Base-by-base conservation (phyloP, 2,888 invertebrate genomes). In the Eremobia ochroleuca region DNA sequence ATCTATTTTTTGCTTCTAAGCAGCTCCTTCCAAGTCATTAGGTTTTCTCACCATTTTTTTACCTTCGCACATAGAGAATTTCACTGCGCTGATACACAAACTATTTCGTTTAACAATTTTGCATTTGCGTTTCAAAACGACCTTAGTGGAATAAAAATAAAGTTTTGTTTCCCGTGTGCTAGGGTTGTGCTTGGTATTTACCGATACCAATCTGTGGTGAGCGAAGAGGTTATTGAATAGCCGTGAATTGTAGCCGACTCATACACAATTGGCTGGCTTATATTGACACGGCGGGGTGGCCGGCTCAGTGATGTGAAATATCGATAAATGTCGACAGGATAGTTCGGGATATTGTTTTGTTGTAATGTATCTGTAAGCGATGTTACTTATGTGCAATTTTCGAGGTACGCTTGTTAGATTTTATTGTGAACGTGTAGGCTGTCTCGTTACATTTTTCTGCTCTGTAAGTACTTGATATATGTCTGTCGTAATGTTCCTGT, bases 251-350 rank as follows among this genome's bases (percentile, higher is more conserved):
- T 93, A 93, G 94, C 91, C 92, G 93, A 94, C 92, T 94, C 94
- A 94, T 94, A 93, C 92, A 95, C 95, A 96, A 95, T 95, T 95
- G 94, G 94, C 92, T 91, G 92, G 92, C 91, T 93, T 93, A 93
- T 94, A 95, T 93, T 92, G 94, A 94, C 95, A 91, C 96, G 93
- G 92, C 95, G 94, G 96, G 96, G 95, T 92, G 92, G 93, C 95
- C 90, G 67, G 72, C 81, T 79, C 91, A 93, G 94, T 91, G 93
- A 90, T 91, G 94, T 88, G 81, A 80, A 79, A 82, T 85, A 87
- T 88, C 87, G 83, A 88, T 88, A 83, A 85, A 85, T 81, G 83
- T 89, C 82, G 83, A 87, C 71, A 80, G 78, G 73, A 75, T 77
- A 77, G 80, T 83, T 79, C 74, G 69, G 77, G 77, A 86, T 80